These are phyloP conservation scores for Cerastoderma edule DNA, from an alignment of 2,888 invertebrate species.

Conservation along the genomic window DNA sequence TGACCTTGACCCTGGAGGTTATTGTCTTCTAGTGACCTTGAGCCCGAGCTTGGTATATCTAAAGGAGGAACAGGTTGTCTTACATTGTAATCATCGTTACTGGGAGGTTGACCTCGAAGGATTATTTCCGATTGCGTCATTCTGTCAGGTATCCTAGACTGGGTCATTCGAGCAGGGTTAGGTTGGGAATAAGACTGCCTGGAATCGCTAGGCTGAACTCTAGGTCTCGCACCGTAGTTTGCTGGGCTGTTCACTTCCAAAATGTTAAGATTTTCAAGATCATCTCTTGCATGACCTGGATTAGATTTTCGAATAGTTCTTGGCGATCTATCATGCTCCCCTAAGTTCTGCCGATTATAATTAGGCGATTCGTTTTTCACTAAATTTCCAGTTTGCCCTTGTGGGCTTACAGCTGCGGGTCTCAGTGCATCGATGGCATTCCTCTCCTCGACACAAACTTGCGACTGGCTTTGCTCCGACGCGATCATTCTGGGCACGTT, in stretches of 20 bases:
- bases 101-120: not conserved
- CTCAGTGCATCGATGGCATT: not conserved
- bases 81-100: not conserved
- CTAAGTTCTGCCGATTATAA: not conserved
- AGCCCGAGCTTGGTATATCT: not conserved
- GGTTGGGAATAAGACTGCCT: not conserved
- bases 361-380: not conserved
- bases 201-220: slow-evolving; percentile 7
- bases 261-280: no score
- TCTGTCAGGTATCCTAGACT: slow-evolving; percentile 29
- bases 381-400: not conserved
- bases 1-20: slow-evolving; percentile 8
- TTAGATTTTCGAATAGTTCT: slow-evolving; percentile 15
- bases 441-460: not conserved
- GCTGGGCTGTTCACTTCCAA: no score
- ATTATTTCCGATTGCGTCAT: slow-evolving; percentile 57
- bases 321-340: slow-evolving; percentile 26
- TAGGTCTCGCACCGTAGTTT: slow-evolving; percentile 30
- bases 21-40: slow-evolving; percentile 4
- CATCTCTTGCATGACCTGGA: not conserved
- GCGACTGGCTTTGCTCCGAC: slow-evolving; percentile 26
- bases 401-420: not conserved
- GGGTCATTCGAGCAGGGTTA: slow-evolving; percentile 3
- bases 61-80: not conserved
- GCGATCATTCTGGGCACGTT: slow-evolving; percentile 47